Evolutionary conservation across 1,140 invertebrate genomes (phyloP).

Genomic region (Meteorus sp.): DNA sequence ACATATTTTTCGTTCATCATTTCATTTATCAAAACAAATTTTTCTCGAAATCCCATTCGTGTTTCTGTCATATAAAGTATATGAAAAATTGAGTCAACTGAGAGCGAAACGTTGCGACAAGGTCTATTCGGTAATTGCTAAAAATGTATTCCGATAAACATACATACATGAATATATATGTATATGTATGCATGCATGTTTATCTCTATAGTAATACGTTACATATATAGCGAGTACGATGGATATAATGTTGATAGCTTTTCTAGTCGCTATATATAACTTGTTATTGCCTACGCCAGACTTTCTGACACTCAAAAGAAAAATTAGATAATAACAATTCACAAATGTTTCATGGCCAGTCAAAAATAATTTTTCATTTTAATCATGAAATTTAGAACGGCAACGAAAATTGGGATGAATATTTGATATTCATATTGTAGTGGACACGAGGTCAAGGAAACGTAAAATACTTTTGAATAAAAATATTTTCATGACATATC

Average conservation of each 20-base stretch:
- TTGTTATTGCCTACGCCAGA: neutral
- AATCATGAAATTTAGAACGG: too few relatives aligned
- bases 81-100: conserved; percentile 2
- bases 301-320: neutral
- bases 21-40: too few relatives aligned
- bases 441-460: too few relatives aligned
- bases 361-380: too few relatives aligned
- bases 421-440: too few relatives aligned
- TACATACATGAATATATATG: neutral
- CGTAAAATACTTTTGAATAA: too few relatives aligned
- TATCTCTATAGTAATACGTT: neutral
- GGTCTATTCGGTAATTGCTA: conserved; percentile 25
- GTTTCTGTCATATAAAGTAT: neutral
- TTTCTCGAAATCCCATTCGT: too few relatives aligned
- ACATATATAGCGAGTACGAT: too few relatives aligned
- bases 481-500: too few relatives aligned
- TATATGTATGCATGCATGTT: neutral
- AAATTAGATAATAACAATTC: too few relatives aligned
- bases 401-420: too few relatives aligned
- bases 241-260: conserved; percentile 3
- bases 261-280: conserved; percentile 12
- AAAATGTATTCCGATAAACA: conserved; percentile 17
- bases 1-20: too few relatives aligned
- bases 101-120: conserved; percentile 8
- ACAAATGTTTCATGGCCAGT: neutral